Conservation (phyloP, 37 sponge, comb jelly and placozoan species). For the Ianthella basta region DNA sequence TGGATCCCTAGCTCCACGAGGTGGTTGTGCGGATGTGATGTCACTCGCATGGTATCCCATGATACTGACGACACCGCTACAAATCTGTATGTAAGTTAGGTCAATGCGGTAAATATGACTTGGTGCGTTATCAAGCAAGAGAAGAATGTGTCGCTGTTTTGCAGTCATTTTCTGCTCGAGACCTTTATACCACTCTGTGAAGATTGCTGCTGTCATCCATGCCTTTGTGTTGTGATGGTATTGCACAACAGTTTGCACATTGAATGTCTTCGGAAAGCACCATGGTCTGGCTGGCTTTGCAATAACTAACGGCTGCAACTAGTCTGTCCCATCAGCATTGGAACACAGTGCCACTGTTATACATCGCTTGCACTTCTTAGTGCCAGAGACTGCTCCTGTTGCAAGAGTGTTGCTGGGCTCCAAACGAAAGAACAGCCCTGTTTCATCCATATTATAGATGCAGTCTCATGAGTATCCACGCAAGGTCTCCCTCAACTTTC, state of each 20-base stretch:
- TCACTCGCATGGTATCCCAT: too few relatives aligned
- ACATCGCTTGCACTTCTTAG: slow-evolving; percentile 36
- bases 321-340: slow-evolving; percentile 24
- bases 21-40: too few relatives aligned
- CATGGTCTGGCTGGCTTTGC: slow-evolving; percentile 15
- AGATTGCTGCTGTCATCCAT: slow-evolving; percentile 38
- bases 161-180: neutral
- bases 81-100: neutral
- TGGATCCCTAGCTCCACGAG: too few relatives aligned
- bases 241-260: neutral
- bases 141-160: slow-evolving; percentile 15
- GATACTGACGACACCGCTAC: too few relatives aligned
- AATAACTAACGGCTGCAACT: slow-evolving; percentile 35
- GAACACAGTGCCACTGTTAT: slow-evolving; percentile 29
- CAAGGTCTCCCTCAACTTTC: slow-evolving; percentile 8
- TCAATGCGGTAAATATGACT: neutral
- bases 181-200: slow-evolving; percentile 9
- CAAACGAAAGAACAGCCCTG: slow-evolving; percentile 17
- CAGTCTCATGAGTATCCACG: neutral
- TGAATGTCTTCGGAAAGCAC: slow-evolving; percentile 13
- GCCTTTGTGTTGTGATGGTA: slow-evolving; percentile 25
- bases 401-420: slow-evolving; percentile 9
- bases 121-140: slow-evolving; percentile 25
- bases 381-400: slow-evolving; percentile 10
- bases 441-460: slow-evolving; percentile 26